Evolutionary conservation across 2,888 invertebrate species (phyloP).

Genomic region (Melitaea athalia): DNA sequence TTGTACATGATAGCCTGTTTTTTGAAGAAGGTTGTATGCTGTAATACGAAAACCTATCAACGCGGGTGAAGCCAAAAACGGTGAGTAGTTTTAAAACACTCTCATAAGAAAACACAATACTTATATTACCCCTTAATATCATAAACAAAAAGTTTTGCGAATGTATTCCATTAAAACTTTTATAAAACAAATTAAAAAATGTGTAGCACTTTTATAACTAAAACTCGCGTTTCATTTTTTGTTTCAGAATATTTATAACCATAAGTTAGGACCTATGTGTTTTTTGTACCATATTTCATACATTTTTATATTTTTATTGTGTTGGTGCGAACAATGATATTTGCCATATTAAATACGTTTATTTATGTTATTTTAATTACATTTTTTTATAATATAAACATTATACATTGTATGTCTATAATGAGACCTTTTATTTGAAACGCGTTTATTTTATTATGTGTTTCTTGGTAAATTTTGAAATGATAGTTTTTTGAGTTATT

Average conservation of each 20-base stretch:
- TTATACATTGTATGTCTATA: not conserved
- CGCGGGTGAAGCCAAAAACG: no score
- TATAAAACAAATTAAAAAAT: conserved; percentile 9
- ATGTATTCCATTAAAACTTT: conserved; percentile 13
- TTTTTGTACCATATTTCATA: conserved; percentile 4
- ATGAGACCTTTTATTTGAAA: not conserved
- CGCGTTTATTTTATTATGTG: not conserved
- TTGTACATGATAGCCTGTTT: no score
- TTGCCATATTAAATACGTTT: not conserved
- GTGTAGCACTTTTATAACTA: conserved; percentile 11
- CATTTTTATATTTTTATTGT: not conserved
- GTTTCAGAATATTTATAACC: conserved; percentile 6
- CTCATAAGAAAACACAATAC: conserved; percentile 3
- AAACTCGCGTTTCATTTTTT: conserved; percentile 5
- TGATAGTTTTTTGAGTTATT: not conserved
- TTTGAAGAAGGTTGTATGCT: no score
- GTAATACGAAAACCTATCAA: no score
- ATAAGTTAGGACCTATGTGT: not conserved
- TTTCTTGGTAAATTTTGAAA: not conserved
- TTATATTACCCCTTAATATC: not conserved
- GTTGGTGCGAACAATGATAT: not conserved
- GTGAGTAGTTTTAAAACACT: not conserved
- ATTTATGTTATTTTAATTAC: conserved; percentile 2
- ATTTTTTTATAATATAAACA: conserved; percentile 1
- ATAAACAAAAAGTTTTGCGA: not conserved